Conservation (phyloP, 1,140 invertebrate species). For the Ostrea denselamellosa region DNA sequence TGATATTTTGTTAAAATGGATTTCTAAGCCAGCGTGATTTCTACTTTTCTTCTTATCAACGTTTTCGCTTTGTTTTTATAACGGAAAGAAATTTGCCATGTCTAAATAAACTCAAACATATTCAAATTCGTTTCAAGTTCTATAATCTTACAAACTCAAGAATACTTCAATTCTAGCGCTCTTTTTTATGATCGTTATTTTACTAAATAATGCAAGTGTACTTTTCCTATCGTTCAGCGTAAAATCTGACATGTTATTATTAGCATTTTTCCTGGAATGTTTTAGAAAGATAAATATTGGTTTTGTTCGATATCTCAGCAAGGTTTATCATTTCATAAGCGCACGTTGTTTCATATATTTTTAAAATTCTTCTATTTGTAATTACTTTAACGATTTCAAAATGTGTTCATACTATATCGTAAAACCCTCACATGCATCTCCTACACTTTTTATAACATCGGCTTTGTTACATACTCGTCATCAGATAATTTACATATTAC, state of each 20-base stretch:
- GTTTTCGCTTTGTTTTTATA: conserved; percentile 22
- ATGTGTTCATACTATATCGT: no score
- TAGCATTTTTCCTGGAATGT: conserved; percentile 26
- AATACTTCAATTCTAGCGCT: neutral
- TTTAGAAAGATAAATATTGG: conserved; percentile 35
- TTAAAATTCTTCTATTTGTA: no score
- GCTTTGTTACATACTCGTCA: no score
- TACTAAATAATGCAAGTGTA: conserved; percentile 22
- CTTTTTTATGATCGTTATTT: neutral
- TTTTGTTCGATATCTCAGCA: conserved; percentile 24
- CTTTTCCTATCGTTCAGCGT: neutral
- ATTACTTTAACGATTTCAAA: no score
- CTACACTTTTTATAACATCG: no score
- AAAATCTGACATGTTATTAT: conserved; percentile 28
- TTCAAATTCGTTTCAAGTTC: neutral
- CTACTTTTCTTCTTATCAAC: conserved; percentile 33
- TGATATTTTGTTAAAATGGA: neutral
- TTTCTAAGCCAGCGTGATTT: neutral
- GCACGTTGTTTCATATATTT: neutral
- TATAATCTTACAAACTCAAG: neutral
- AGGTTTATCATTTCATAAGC: conserved; percentile 10
- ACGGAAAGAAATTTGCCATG: neutral
- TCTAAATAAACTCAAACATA: neutral
- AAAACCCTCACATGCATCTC: no score
- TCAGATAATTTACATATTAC: no score